phyloP scores from a whole-genome alignment of 2,113 vertebrate genomes.

The Meriones unguiculatus region DNA sequence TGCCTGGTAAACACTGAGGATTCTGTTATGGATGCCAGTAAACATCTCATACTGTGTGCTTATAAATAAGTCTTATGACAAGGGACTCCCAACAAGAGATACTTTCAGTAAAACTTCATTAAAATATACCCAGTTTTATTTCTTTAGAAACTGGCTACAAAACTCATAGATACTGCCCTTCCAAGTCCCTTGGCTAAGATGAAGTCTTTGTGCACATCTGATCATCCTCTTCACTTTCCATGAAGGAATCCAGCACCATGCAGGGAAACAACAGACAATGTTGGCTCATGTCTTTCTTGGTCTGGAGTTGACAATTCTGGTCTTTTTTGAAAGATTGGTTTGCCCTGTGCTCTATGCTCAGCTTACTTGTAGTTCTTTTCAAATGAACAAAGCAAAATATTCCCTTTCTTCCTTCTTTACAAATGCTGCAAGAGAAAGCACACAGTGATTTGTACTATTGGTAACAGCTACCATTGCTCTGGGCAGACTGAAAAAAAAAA shows the following conservation, averaged over 20 bases:
- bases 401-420: slow-evolving; percentile 25
- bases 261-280: neutral
- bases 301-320: neutral
- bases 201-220: neutral
- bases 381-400: slow-evolving; percentile 31
- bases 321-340: slow-evolving; percentile 2
- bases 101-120: neutral
- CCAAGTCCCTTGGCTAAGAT: no score
- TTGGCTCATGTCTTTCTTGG: neutral
- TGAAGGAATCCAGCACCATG: neutral
- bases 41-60: neutral
- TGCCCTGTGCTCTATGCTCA: neutral
- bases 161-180: neutral
- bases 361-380: slow-evolving; percentile 6
- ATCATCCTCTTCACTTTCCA: neutral
- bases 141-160: neutral
- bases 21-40: neutral
- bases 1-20: neutral
- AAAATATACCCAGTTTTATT: neutral
- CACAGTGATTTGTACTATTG: slow-evolving; percentile 49
- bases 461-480: slow-evolving; percentile 37
- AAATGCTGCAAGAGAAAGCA: slow-evolving; percentile 45
- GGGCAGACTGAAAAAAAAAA: slow-evolving; percentile 37
- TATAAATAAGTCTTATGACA: neutral
- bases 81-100: neutral